Base-by-base conservation (phyloP, 2,113 vertebrate genomes). In the Leptosomus discolor region DNA sequence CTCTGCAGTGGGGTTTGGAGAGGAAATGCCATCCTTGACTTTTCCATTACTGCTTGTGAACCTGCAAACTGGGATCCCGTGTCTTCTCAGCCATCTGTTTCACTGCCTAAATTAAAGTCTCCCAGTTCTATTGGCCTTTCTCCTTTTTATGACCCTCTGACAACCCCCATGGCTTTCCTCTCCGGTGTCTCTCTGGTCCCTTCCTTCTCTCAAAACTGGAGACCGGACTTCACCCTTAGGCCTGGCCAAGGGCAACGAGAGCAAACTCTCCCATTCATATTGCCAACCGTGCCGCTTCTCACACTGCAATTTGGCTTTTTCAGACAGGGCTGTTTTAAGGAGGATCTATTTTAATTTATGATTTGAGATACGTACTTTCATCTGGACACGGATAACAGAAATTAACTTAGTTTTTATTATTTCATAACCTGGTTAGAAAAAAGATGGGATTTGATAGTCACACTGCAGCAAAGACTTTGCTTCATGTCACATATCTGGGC, bases 341-440 rank as follows among this genome's bases (percentile, higher is more conserved):
- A 53, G 37, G 37, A 27, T 51, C 27, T 30, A 15, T 18, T 54
- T 29, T 12, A 41, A 84, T 48, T 60, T 36, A 24, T 8, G 8
- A 51, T 26, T 51, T 27, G 9, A 46, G 34, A 46, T 32, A 20
- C 1, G 5, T 39, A 39, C 15, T 32, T 45, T 48, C 34, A 41
- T 36, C 71, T 41, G 39, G n/a, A 24, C 15, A 36, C 0, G 0
- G 21, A 41, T 61, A 79, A 60, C 8, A 30, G 7, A 27, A 67
- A 79, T 48, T 11, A 36, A 18, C 5, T 51, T 46, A 3, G 8
- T 7, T 39, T 32, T 43, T 73, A 58, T 48, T 37, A 30, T 54
- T 41, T 56, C 6, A 15, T n/a, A 34, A 57, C 51, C 19, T 30
- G 32, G 5, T n/a, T 81, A 37, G 77, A 70, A 76, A 50, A 43